Evolutionary conservation across 2,113 vertebrate species (phyloP).

Genomic region (Cricetomys ansorgei): DNA sequence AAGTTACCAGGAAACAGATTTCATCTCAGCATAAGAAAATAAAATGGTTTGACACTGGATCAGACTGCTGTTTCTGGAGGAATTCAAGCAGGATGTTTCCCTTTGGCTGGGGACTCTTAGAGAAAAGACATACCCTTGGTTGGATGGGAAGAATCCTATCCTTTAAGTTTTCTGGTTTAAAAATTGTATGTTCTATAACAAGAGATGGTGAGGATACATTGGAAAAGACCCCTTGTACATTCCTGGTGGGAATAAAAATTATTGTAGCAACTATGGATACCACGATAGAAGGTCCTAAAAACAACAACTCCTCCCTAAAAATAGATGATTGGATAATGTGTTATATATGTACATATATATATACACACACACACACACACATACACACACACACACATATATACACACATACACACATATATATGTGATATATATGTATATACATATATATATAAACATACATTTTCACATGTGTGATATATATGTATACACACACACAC

Average conservation of each 20-base stretch:
- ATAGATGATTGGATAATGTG: not conserved
- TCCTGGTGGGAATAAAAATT: not conserved
- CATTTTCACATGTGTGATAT: no score
- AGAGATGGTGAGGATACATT: no score
- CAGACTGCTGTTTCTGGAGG: not conserved
- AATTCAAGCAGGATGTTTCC: not conserved
- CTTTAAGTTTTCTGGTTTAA: not conserved
- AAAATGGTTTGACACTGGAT: not conserved
- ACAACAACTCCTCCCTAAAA: not conserved
- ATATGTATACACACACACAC: no score
- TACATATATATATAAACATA: no score
- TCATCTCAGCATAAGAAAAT: not conserved
- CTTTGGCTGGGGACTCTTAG: not conserved
- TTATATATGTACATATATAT: not conserved
- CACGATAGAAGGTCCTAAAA: not conserved
- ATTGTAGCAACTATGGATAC: not conserved
- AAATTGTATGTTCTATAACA: not conserved
- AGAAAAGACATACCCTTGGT: not conserved
- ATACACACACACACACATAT: no score
- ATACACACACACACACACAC: no score
- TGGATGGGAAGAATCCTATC: no score
- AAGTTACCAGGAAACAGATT: constrained; percentile 5
- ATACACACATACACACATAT: no score
- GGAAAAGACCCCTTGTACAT: not conserved
- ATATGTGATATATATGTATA: no score